These are phyloP conservation scores for Rhinichthys klamathensis DNA, from an alignment of 2,113 vertebrate genomes.

Conservation along the genomic window DNA sequence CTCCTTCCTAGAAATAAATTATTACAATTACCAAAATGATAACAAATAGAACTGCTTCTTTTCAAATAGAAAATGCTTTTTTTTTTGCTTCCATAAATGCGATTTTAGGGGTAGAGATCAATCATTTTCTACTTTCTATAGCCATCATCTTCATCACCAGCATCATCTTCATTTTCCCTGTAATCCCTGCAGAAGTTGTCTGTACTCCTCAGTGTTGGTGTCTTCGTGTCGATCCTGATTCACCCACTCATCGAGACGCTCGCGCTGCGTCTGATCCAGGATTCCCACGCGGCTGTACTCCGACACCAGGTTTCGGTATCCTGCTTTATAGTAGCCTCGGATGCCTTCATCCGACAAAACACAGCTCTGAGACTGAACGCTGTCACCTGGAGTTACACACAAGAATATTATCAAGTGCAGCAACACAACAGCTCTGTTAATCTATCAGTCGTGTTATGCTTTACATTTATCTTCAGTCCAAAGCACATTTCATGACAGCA, in stretches of 20 bases:
- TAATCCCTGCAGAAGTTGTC: background rate
- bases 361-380: background rate
- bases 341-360: constrained; percentile 6
- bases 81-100: background rate
- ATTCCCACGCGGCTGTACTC: constrained; percentile 30
- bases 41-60: background rate
- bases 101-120: no score
- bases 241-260: constrained; percentile 27
- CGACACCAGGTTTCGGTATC: constrained; percentile 22
- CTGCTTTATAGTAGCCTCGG: constrained; percentile 42
- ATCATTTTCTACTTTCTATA: background rate
- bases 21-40: background rate
- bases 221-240: background rate
- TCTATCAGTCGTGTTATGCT: background rate
- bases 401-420: background rate
- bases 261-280: constrained; percentile 35
- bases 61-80: background rate
- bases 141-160: background rate
- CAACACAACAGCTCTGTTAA: background rate
- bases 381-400: constrained; percentile 22
- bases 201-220: background rate
- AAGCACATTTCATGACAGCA: no score
- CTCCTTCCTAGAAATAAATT: background rate
- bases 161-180: background rate
- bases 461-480: background rate